Percentiles rank a stretch among this genome's conserved stretches.
Evolutionary conservation across 1,140 invertebrate genomes (phyloP).

Genomic region (Cephus cinctus): DNA sequence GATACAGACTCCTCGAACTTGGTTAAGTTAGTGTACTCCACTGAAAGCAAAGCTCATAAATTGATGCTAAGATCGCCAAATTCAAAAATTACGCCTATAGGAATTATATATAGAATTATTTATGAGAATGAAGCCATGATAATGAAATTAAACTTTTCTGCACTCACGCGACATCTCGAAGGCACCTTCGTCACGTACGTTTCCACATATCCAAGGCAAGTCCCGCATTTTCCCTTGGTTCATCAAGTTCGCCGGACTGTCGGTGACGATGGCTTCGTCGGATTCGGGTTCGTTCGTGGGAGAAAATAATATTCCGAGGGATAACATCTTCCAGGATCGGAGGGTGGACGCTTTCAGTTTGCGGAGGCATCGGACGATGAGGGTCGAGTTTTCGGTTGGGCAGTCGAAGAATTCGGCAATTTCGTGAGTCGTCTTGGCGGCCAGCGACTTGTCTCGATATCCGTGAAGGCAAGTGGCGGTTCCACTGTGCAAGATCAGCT

Average conservation of each 20-base stretch:
- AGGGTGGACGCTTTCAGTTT: not conserved
- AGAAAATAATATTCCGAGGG: slow-evolving; percentile 5
- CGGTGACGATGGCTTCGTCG: slow-evolving; percentile 19
- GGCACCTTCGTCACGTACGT: slow-evolving; percentile 17
- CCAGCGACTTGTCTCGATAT: slow-evolving; percentile 1
- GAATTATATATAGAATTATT: too few relatives aligned
- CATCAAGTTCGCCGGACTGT: slow-evolving; percentile 13
- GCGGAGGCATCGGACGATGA: slow-evolving; percentile 17
- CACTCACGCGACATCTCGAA: slow-evolving; percentile 11
- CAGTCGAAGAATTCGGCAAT: slow-evolving; percentile 16
- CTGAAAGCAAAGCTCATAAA: too few relatives aligned
- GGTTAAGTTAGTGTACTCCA: too few relatives aligned
- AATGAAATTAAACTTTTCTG: not conserved
- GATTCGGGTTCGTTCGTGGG: slow-evolving; percentile 15
- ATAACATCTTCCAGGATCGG: not conserved
- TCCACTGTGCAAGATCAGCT: slow-evolving; percentile 62
- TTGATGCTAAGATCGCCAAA: too few relatives aligned
- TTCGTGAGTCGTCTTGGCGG: slow-evolving; percentile 8
- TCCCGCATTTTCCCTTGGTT: slow-evolving; percentile 11
- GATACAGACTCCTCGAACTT: too few relatives aligned
- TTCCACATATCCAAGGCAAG: slow-evolving; percentile 17
- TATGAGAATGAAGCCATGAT: too few relatives aligned
- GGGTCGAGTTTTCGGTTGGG: slow-evolving; percentile 10
- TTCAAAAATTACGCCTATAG: too few relatives aligned
- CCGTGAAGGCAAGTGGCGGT: slow-evolving; percentile 64